Evolutionary conservation across 2,888 invertebrate genomes (phyloP).

Genomic region (Bruchidius siliquastri): DNA sequence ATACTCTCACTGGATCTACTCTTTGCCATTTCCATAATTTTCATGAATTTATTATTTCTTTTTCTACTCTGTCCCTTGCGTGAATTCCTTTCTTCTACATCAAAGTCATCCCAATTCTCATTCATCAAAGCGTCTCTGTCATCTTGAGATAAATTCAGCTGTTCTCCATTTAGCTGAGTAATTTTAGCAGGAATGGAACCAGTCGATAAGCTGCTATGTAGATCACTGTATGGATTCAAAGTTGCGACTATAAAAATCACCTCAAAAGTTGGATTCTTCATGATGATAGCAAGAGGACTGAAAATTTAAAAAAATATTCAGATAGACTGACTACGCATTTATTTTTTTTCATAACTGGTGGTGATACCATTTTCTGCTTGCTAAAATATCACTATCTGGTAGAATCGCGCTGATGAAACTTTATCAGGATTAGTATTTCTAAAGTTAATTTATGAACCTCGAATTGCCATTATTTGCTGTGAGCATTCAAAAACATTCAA

Average conservation of each 20-base stretch:
- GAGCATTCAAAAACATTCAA: too few species aligned
- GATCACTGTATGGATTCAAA: slow-evolving; percentile 54
- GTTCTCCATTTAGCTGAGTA: slow-evolving; percentile 27
- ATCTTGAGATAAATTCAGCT: slow-evolving; percentile 26
- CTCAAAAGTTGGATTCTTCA: slow-evolving; percentile 69
- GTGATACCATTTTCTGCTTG: too few species aligned
- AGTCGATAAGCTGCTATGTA: slow-evolving; percentile 38
- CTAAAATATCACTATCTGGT: too few species aligned
- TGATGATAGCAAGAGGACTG: slow-evolving; percentile 71
- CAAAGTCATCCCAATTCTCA: slow-evolving; percentile 35
- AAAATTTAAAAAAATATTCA: neutral
- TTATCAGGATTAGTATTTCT: too few species aligned
- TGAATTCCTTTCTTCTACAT: slow-evolving; percentile 15
- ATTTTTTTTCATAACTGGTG: too few species aligned
- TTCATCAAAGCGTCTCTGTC: slow-evolving; percentile 32
- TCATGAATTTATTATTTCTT: slow-evolving; percentile 14
- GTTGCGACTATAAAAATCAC: slow-evolving; percentile 78
- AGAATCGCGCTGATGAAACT: too few species aligned
- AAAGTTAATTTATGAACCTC: too few species aligned
- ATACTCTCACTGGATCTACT: neutral
- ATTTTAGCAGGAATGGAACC: slow-evolving; percentile 40
- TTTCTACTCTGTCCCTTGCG: slow-evolving; percentile 10
- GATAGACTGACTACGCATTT: too few species aligned
- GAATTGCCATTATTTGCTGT: too few species aligned
- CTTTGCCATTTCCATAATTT: slow-evolving; percentile 11